Conservation (phyloP, 2,888 invertebrate species). For the Epirrhoe tristata region DNA sequence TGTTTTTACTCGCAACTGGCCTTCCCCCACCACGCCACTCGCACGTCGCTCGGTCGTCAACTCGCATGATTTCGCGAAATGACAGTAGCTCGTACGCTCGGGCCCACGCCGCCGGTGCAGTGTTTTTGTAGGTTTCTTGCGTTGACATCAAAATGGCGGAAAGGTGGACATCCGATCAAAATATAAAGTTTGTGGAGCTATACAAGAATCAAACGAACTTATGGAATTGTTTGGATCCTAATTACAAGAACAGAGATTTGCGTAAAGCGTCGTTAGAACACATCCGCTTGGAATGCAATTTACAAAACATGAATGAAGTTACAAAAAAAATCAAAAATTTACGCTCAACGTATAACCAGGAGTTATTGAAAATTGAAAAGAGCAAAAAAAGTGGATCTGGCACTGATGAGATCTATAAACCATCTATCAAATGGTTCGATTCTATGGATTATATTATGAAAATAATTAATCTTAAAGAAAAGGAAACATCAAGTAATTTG, state of each 20-base stretch:
- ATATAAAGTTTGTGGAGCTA: slow-evolving; percentile 32
- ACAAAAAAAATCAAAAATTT: slow-evolving; percentile 23
- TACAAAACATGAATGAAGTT: slow-evolving; percentile 19
- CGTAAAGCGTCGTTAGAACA: slow-evolving; percentile 35
- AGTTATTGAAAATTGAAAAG: slow-evolving; percentile 23
- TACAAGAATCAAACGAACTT: slow-evolving; percentile 27
- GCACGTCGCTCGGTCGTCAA: too few species aligned
- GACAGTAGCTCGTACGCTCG: slow-evolving; percentile 31
- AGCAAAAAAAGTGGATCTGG: slow-evolving; percentile 25
- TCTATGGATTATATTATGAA: slow-evolving; percentile 21
- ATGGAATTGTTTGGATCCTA: slow-evolving; percentile 36
- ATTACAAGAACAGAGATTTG: slow-evolving; percentile 38
- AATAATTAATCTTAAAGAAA: too few species aligned
- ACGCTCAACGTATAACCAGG: slow-evolving; percentile 21
- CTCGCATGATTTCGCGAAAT: slow-evolving; percentile 27
- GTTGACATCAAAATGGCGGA: slow-evolving; percentile 34
- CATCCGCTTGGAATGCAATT: slow-evolving; percentile 18
- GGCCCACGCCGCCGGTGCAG: slow-evolving; percentile 32
- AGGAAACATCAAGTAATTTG: too few species aligned
- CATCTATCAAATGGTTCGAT: slow-evolving; percentile 30
- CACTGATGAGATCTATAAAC: slow-evolving; percentile 23
- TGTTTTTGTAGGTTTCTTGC: slow-evolving; percentile 30
- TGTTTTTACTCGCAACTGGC: slow-evolving; percentile 28
- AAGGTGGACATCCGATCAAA: slow-evolving; percentile 32
- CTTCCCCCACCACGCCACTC: too few species aligned